A percentile compares a stretch with the other conserved stretches of the same genome.
Evolutionary conservation across 1,140 invertebrate genomes (phyloP).

Genomic region (Probaryconus sp.): DNA sequence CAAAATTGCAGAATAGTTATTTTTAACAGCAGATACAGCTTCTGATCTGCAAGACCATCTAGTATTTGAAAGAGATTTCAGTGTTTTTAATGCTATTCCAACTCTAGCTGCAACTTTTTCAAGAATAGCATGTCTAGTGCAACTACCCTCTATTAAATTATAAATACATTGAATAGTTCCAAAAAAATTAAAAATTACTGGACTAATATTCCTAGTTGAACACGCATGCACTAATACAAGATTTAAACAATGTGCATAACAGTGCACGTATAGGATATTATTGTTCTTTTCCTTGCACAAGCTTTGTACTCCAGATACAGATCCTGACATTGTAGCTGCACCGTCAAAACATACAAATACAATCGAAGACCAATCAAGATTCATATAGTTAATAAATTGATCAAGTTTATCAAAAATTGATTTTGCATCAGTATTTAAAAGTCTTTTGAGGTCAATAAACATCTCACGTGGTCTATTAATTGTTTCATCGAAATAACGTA

Average conservation of each 20-base stretch:
- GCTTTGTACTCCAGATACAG: constrained; percentile 18
- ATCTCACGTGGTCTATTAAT: constrained; percentile 4
- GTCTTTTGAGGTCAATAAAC: constrained; percentile 19
- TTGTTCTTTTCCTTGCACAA: constrained; percentile 17
- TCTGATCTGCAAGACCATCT: constrained; percentile 33
- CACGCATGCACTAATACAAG: constrained; percentile 16
- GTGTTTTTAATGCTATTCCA: constrained; percentile 2
- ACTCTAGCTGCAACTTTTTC: constrained; percentile 15
- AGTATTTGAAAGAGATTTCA: constrained; percentile 28
- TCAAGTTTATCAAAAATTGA: constrained; percentile 23
- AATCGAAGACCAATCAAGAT: constrained; percentile 12
- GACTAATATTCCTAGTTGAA: constrained; percentile 19
- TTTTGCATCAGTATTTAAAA: constrained; percentile 19
- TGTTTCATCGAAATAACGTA: constrained; percentile 19
- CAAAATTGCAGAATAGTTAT: constrained; percentile 13
- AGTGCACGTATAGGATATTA: constrained; percentile 28
- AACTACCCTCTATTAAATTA: constrained; percentile 36
- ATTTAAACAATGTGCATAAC: constrained; percentile 39
- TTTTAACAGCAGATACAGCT: constrained; percentile 21
- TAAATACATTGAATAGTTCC: constrained; percentile 26
- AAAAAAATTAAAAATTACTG: constrained; percentile 34
- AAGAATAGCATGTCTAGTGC: constrained; percentile 26
- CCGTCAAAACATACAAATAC: constrained; percentile 22
- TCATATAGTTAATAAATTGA: constrained; percentile 3
- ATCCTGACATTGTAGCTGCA: constrained; percentile 28